Evolutionary conservation across 2,797 vertebrate species (phyloP).

Genomic region (Knipowitschia caucasica): DNA sequence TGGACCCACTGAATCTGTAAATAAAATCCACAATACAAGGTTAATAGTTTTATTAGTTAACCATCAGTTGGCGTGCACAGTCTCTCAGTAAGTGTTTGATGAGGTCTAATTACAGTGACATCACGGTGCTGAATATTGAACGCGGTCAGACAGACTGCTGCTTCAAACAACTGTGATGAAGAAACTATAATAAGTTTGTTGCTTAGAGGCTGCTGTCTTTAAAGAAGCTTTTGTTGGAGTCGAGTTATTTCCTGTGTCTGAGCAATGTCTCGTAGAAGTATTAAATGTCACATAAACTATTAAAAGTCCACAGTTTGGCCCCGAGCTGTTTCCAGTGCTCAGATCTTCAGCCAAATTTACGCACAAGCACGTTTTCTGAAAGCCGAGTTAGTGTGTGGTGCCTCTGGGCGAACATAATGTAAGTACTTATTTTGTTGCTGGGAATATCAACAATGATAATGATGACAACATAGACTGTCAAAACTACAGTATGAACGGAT

Average conservation of each 20-base stretch:
- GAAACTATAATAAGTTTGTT: background rate
- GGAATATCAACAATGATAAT: too few species aligned
- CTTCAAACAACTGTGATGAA: background rate
- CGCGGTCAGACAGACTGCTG: background rate
- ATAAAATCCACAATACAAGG: background rate
- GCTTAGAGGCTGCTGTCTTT: background rate
- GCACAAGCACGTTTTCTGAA: slow-evolving; percentile 7
- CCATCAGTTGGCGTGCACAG: background rate
- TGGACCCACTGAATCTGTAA: too few species aligned
- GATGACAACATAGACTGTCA: too few species aligned
- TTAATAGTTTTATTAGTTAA: background rate
- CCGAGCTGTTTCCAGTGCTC: background rate
- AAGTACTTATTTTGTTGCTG: too few species aligned
- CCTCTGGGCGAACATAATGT: too few species aligned
- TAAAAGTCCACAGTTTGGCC: background rate
- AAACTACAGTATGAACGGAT: too few species aligned
- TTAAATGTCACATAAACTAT: slow-evolving; percentile 4
- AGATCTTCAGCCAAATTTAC: background rate
- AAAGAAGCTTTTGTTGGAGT: background rate
- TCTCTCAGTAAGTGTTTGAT: background rate
- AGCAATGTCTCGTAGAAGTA: slow-evolving; percentile 1
- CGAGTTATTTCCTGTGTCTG: slow-evolving; percentile 8
- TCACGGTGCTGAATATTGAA: background rate
- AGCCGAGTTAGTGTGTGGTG: too few species aligned
- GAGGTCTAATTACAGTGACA: slow-evolving; percentile 1